Percentiles rank a stretch among this genome's conserved stretches.
These are phyloP conservation scores for Brachyhypopomus gauderio DNA, from an alignment of 2,113 vertebrate genomes.

Conservation along the genomic window DNA sequence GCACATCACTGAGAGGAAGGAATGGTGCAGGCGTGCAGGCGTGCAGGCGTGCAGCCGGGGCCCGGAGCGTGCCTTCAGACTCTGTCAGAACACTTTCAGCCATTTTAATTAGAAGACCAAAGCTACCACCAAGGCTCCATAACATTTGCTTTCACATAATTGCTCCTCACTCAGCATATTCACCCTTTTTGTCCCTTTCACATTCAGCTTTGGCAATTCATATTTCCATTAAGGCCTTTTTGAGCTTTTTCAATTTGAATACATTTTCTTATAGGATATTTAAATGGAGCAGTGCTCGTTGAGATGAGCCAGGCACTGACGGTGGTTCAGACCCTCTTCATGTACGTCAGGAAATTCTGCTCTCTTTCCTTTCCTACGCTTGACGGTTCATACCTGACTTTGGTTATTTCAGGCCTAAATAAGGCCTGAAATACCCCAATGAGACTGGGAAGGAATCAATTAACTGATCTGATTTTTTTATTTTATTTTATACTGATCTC, in stretches of 20 bases:
- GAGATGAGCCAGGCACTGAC: background rate
- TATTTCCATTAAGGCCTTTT: slow-evolving; percentile 60
- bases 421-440: background rate
- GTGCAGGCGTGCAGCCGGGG: slow-evolving; percentile 33
- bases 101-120: slow-evolving; percentile 64
- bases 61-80: slow-evolving; percentile 57
- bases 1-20: slow-evolving; percentile 54
- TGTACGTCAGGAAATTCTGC: background rate
- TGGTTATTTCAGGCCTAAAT: background rate
- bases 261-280: slow-evolving; percentile 55
- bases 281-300: slow-evolving; percentile 27
- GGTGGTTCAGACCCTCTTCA: slow-evolving; percentile 13
- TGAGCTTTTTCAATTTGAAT: slow-evolving; percentile 60
- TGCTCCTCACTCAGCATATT: slow-evolving; percentile 59
- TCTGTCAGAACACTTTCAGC: slow-evolving; percentile 63
- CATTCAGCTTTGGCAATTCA: slow-evolving; percentile 57
- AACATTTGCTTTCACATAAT: slow-evolving; percentile 60
- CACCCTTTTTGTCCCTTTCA: slow-evolving; percentile 50
- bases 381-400: background rate
- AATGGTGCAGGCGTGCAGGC: slow-evolving; percentile 46
- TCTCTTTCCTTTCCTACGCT: background rate
- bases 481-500: background rate
- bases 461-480: background rate
- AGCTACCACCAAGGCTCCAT: slow-evolving; percentile 54
- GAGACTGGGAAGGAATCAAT: background rate